These are phyloP conservation scores for Eupithecia exiguata DNA, from an alignment of 2,888 invertebrate genomes.

Conservation along the genomic window DNA sequence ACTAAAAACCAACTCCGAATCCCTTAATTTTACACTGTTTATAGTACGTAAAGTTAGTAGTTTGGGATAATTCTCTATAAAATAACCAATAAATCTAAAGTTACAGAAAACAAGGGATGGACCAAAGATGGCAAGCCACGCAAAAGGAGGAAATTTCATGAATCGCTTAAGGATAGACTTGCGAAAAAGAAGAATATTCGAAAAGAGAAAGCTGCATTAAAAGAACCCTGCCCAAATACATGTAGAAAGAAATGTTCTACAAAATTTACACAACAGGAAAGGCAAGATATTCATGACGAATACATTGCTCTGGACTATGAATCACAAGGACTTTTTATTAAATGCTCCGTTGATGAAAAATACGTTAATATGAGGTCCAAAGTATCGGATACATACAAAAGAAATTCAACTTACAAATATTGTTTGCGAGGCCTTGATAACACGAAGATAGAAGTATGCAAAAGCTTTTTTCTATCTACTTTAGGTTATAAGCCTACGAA, in stretches of 20 bases:
- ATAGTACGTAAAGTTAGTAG: too few relatives aligned
- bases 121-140: conserved; percentile 7
- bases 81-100: too few relatives aligned
- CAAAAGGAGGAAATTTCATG: background rate
- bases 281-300: background rate
- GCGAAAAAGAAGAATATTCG: background rate
- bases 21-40: too few relatives aligned
- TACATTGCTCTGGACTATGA: background rate
- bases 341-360: background rate
- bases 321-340: background rate
- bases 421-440: background rate
- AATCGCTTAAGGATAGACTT: conserved; percentile 29
- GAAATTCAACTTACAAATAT: background rate
- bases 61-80: too few relatives aligned
- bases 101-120: conserved; percentile 3
- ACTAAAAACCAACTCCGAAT: too few relatives aligned
- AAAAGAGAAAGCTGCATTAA: background rate
- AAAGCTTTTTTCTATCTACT: background rate
- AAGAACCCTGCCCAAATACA: background rate
- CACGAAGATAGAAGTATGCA: background rate
- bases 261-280: conserved; percentile 6
- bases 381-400: background rate
- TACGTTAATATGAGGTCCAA: background rate
- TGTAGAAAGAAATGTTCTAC: conserved; percentile 4
- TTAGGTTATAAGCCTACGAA: background rate